Conservation (phyloP, 2,888 invertebrate species). For the Chesias legatella region DNA sequence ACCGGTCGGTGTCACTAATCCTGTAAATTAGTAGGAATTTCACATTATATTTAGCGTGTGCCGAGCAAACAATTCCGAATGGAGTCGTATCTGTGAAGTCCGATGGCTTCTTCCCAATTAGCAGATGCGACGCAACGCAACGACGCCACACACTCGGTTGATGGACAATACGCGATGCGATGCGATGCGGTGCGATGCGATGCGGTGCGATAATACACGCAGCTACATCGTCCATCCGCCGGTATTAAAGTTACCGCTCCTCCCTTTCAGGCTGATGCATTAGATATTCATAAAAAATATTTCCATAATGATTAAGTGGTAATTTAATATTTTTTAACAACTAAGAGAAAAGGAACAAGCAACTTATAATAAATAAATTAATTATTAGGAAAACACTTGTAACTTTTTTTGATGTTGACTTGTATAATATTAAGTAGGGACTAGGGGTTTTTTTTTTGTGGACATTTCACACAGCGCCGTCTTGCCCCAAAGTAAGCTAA, state of each 20-base stretch:
- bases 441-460: too few relatives aligned
- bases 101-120: constrained; percentile 47
- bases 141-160: constrained; percentile 33
- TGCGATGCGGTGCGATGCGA: constrained; percentile 19
- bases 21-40: constrained; percentile 22
- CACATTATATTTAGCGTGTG: constrained; percentile 18
- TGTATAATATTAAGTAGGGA: too few relatives aligned
- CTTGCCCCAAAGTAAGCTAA: too few relatives aligned
- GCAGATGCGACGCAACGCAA: constrained; percentile 46
- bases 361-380: too few relatives aligned
- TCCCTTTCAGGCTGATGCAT: constrained; percentile 4
- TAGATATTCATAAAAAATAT: too few relatives aligned
- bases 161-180: constrained; percentile 42
- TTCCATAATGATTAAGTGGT: too few relatives aligned
- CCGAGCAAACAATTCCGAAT: constrained; percentile 20
- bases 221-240: constrained; percentile 1
- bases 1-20: constrained; percentile 6
- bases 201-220: too few relatives aligned
- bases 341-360: too few relatives aligned
- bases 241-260: constrained; percentile 3
- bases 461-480: too few relatives aligned
- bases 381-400: too few relatives aligned
- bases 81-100: constrained; percentile 32
- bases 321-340: too few relatives aligned
- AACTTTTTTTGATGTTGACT: too few relatives aligned